Base-by-base conservation (phyloP, 2,797 vertebrate species). In the Leuciscus waleckii region DNA sequence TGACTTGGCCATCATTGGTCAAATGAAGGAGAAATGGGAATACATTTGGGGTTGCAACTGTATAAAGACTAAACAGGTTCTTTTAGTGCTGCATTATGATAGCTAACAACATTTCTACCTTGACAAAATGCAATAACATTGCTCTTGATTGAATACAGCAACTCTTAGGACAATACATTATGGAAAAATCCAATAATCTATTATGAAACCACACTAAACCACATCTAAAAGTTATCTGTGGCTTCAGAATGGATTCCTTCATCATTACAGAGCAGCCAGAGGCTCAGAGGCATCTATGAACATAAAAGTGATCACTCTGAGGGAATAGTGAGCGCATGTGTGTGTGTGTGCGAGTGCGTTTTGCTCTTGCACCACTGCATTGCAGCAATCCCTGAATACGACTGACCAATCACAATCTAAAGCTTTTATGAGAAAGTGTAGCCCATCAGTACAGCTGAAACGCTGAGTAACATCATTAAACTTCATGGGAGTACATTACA, bases 401-500 rank as follows among this genome's bases (percentile, higher is more conserved):
- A 65, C 14, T 74, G 83, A 82, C 87, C 83, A 82, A 87, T 82
- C 79, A 67, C 67, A 14, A 81, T 73, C 56, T 78, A 67, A 78
- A 71, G 83, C 79, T 85, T 82, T 85, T 39, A 76, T 71, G 67
- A 73, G 73, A 73, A 71, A 82, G 79, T 49, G 26, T 71, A 85
- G 43, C 54, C 67, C 87, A 87, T 79, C 82, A 71, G 65, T 84
- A 82, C 35, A 75, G 83, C 73, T 49, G 17, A 83, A 83, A 82
- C 16, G 63, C 85, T 85, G 79, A 69, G 75, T 54, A 87, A 70
- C 79, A 67, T 61, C 68, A 81, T 82, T 85, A 81, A 81, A 84
- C 56, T 87, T 84, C 83, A 85, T 82, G 74, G 68, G 43, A 87
- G 54, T 85, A 81, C 79, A 87, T 87, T 79, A 84, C 79, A 82